A percentile compares a stretch with the other conserved stretches of the same genome.
Conservation (phyloP, 2,888 invertebrate species). For the Polylopha cassiicola region DNA sequence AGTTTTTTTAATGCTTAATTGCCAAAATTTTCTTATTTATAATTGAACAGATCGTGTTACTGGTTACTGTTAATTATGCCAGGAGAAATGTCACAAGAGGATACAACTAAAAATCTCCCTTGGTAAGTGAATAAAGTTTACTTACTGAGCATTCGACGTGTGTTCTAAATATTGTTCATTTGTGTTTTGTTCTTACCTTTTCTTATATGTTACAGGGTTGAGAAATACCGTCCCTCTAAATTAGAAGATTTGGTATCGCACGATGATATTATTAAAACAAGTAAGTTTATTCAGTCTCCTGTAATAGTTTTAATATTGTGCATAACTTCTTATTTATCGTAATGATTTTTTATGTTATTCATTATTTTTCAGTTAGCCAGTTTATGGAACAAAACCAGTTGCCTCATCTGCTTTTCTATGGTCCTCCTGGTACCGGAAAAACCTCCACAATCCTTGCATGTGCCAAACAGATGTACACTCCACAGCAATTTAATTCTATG, state of each 20-base stretch:
- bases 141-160: slow-evolving; percentile 12
- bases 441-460: slow-evolving; percentile 98
- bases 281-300: slow-evolving; percentile 75
- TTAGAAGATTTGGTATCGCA: slow-evolving; percentile 97
- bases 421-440: slow-evolving; percentile 99
- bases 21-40: too few species aligned
- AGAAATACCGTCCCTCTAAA: slow-evolving; percentile 96
- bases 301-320: background rate
- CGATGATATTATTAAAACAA: slow-evolving; percentile 96
- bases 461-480: slow-evolving; percentile 93
- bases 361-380: slow-evolving; percentile 80
- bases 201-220: slow-evolving; percentile 84
- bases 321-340: background rate
- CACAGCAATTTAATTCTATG: slow-evolving; percentile 95
- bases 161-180: background rate
- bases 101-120: slow-evolving; percentile 73
- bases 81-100: slow-evolving; percentile 64
- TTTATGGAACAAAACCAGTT: slow-evolving; percentile 94
- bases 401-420: slow-evolving; percentile 97
- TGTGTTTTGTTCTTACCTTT: slow-evolving; percentile 3
- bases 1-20: too few species aligned
- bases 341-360: background rate
- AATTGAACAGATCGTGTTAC: too few species aligned
- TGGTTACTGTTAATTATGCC: too few species aligned
- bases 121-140: slow-evolving; percentile 62